Conservation (phyloP, 1,140 invertebrate genomes). For the Holotrichia oblita region DNA sequence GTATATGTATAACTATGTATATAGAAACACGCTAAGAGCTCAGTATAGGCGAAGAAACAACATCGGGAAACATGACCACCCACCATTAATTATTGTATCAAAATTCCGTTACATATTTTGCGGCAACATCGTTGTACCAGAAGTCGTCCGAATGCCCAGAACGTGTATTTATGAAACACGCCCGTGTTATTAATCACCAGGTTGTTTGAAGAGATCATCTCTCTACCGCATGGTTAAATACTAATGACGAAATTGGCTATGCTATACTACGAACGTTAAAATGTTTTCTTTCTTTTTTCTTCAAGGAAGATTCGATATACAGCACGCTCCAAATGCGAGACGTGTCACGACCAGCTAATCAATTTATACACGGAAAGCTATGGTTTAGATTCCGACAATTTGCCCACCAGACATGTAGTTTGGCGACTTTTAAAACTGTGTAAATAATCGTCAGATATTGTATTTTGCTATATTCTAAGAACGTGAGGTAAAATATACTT, state of each 20-base stretch:
- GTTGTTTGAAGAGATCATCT: slow-evolving; percentile 23
- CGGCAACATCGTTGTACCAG: slow-evolving; percentile 31
- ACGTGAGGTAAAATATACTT: too few relatives aligned
- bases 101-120: slow-evolving; percentile 37
- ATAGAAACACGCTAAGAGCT: not conserved
- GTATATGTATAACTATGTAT: not conserved
- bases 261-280: not conserved
- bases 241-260: slow-evolving; percentile 23
- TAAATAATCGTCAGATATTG: too few relatives aligned
- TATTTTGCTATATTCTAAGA: too few relatives aligned
- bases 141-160: slow-evolving; percentile 23
- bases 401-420: not conserved
- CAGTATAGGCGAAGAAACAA: slow-evolving; percentile 25
- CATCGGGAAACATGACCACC: slow-evolving; percentile 29
- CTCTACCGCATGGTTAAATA: slow-evolving; percentile 31
- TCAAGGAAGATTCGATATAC: slow-evolving; percentile 16
- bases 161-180: slow-evolving; percentile 30
- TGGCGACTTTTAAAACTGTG: too few relatives aligned
- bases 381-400: not conserved
- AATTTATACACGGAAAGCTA: slow-evolving; percentile 13
- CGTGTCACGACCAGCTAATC: slow-evolving; percentile 1
- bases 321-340: slow-evolving; percentile 6
- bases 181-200: slow-evolving; percentile 32
- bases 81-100: slow-evolving; percentile 36
- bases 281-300: not conserved